These are phyloP conservation scores for Diadema setosum DNA, from an alignment of 35 echinoderm and acorn worm genomes.

Conservation along the genomic window DNA sequence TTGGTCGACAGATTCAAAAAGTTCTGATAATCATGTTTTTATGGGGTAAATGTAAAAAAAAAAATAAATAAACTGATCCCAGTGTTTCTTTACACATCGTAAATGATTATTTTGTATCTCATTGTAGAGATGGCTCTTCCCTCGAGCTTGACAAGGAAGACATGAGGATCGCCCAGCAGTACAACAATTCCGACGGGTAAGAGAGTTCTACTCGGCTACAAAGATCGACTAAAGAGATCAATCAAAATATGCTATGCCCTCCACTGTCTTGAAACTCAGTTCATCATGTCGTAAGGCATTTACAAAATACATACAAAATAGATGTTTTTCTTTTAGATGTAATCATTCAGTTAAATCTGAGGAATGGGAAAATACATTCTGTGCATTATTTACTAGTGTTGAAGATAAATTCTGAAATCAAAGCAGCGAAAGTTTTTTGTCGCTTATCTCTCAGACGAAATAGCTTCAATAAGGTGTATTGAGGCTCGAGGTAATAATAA, in stretches of 20 bases:
- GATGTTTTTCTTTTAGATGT: background rate
- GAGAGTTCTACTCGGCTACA: background rate
- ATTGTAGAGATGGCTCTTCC: background rate
- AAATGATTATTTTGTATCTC: background rate
- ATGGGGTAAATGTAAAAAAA: too few relatives aligned
- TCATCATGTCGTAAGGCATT: background rate
- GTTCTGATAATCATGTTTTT: too few relatives aligned
- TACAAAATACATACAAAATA: background rate
- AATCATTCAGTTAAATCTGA: background rate
- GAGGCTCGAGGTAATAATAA: too few relatives aligned
- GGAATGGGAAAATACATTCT: background rate
- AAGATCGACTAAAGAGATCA: background rate
- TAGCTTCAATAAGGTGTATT: too few relatives aligned
- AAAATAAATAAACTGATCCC: too few relatives aligned
- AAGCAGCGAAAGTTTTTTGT: too few relatives aligned
- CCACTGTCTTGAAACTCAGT: background rate
- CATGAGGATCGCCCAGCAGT: background rate
- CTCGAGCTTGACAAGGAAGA: background rate
- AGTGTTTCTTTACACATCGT: too few relatives aligned
- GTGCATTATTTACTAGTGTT: too few relatives aligned
- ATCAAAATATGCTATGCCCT: background rate
- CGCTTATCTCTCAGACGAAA: too few relatives aligned
- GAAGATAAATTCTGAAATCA: too few relatives aligned
- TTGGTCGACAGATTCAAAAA: too few relatives aligned
- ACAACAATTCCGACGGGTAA: background rate